Percentiles rank a stretch among this genome's conserved stretches.
Evolutionary conservation across 2,888 invertebrate genomes (phyloP).

Genomic region (Zonitis immaculata): DNA sequence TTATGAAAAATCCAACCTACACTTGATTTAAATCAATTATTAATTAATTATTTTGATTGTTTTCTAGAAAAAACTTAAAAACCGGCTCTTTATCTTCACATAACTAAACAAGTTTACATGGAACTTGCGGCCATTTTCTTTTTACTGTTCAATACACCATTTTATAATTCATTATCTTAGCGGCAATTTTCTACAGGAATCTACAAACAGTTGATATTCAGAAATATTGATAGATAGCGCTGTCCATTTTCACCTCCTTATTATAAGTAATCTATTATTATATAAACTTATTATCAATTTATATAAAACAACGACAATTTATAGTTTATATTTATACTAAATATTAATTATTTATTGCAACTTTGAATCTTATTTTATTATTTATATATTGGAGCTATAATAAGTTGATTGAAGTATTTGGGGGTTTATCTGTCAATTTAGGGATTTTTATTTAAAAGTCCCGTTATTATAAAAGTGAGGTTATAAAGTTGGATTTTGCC

Average conservation of each 20-base stretch:
- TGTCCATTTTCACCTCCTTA: too few species aligned
- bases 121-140: background rate
- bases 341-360: too few species aligned
- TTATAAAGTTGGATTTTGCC: background rate
- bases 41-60: background rate
- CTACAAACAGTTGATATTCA: background rate
- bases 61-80: background rate
- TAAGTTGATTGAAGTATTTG: background rate
- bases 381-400: too few species aligned
- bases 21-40: background rate
- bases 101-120: background rate
- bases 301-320: too few species aligned
- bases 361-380: too few species aligned
- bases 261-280: too few species aligned
- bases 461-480: background rate
- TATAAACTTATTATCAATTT: too few species aligned
- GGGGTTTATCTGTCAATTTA: background rate
- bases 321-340: too few species aligned
- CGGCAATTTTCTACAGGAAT: background rate
- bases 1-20: background rate
- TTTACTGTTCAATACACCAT: background rate
- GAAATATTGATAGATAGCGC: background rate
- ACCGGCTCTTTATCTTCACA: background rate
- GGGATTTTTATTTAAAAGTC: background rate
- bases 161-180: background rate